Percentiles rank a stretch among this genome's conserved stretches.
Evolutionary conservation across 2,797 vertebrate genomes (phyloP).

Genomic region (Clarias laeviceps): DNA sequence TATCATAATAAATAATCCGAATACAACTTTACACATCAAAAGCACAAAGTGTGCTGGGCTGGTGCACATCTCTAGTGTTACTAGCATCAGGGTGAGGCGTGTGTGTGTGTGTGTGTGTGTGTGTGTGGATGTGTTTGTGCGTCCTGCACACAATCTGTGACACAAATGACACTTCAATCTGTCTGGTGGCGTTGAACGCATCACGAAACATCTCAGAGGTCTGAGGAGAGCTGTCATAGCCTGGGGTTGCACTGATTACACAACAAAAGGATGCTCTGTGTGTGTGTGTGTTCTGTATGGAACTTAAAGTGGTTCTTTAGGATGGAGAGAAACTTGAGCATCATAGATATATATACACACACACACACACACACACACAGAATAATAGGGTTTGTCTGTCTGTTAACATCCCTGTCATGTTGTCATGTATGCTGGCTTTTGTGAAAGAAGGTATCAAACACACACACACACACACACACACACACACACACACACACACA

Average conservation of each 20-base stretch:
- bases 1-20: too few species aligned
- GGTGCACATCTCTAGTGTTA: not conserved
- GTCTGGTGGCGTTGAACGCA: constrained; percentile 73
- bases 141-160: constrained; percentile 65
- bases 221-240: constrained; percentile 71
- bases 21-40: too few species aligned
- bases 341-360: constrained; percentile 24
- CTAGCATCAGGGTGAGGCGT: not conserved
- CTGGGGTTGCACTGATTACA: constrained; percentile 75
- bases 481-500: constrained; percentile 66
- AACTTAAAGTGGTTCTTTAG: not conserved
- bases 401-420: constrained; percentile 57
- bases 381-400: constrained; percentile 57
- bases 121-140: constrained; percentile 2
- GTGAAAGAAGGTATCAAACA: constrained; percentile 63
- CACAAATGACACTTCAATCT: constrained; percentile 84
- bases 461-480: constrained; percentile 71
- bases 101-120: too few species aligned
- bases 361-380: constrained; percentile 41
- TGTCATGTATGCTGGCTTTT: constrained; percentile 50
- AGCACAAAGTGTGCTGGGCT: not conserved
- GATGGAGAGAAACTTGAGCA: not conserved
- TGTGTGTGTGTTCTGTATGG: not conserved
- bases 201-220: constrained; percentile 58
- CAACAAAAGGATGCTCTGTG: constrained; percentile 76